These are phyloP conservation scores for Tragulus kanchil DNA, from an alignment of 2,113 vertebrate species.

Conservation along the genomic window DNA sequence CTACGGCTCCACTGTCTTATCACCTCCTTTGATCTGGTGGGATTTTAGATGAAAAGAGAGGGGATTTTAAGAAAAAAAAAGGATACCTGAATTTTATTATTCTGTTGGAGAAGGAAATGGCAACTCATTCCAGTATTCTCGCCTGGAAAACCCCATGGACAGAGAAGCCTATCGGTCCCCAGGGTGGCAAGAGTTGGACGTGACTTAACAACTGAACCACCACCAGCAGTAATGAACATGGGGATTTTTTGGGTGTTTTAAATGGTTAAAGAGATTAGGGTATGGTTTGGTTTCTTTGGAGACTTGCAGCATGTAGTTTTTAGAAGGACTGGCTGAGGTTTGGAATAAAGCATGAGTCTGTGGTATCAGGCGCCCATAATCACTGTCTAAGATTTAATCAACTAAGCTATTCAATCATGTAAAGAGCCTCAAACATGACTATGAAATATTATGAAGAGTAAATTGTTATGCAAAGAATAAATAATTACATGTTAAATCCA, in stretches of 20 bases:
- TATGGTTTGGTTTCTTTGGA: neutral
- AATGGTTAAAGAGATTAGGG: neutral
- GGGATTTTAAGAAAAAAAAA: neutral
- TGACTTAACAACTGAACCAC: too few species aligned
- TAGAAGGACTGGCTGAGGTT: neutral
- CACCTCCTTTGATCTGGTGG: neutral
- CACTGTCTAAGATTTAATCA: neutral
- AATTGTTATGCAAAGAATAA: conserved; percentile 62
- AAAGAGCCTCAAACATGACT: neutral
- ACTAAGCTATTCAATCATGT: conserved; percentile 3
- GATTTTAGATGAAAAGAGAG: neutral
- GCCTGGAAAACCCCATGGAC: too few species aligned
- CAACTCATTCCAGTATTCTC: too few species aligned
- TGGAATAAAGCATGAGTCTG: neutral
- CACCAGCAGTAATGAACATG: neutral
- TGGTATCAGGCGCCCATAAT: neutral
- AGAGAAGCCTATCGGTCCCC: too few species aligned
- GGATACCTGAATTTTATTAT: neutral
- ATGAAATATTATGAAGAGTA: conserved; percentile 67
- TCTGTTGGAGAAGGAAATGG: neutral
- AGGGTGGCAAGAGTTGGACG: too few species aligned
- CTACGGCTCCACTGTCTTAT: neutral
- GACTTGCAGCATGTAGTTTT: neutral
- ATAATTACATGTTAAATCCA: conserved; percentile 61
- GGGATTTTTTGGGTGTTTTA: neutral